Conservation (phyloP, 2,888 invertebrate genomes). For the Epinotia nisella region DNA sequence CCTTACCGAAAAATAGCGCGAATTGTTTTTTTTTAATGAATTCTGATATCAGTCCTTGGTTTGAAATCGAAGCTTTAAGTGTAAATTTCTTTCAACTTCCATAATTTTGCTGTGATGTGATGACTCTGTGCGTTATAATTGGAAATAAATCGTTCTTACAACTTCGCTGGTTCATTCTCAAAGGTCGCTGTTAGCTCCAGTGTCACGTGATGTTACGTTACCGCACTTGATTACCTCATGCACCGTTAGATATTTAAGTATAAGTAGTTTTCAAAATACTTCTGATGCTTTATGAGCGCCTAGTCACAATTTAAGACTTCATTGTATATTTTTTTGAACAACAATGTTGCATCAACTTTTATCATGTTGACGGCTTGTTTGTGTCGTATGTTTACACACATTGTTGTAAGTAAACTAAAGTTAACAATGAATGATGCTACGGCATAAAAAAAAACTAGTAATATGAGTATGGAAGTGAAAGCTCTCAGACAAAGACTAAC, state of each 20-base stretch:
- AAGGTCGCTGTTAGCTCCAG: background rate
- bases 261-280: background rate
- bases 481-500: background rate
- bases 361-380: background rate
- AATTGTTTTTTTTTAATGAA: no score
- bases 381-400: no score
- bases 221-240: constrained; percentile 6
- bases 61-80: no score
- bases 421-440: background rate
- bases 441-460: background rate
- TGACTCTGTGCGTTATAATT: no score
- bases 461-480: background rate
- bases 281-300: constrained; percentile 1
- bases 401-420: background rate
- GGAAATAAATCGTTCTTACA: no score
- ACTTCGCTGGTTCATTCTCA: background rate
- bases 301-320: background rate
- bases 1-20: no score
- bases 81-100: no score
- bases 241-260: constrained; percentile 10
- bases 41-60: no score
- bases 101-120: no score
- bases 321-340: background rate
- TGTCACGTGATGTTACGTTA: background rate
- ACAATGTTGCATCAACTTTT: background rate